Percentiles rank a stretch among this genome's conserved stretches.
Conservation (phyloP, 2,113 vertebrate genomes). For the Vulpes lagopus region DNA sequence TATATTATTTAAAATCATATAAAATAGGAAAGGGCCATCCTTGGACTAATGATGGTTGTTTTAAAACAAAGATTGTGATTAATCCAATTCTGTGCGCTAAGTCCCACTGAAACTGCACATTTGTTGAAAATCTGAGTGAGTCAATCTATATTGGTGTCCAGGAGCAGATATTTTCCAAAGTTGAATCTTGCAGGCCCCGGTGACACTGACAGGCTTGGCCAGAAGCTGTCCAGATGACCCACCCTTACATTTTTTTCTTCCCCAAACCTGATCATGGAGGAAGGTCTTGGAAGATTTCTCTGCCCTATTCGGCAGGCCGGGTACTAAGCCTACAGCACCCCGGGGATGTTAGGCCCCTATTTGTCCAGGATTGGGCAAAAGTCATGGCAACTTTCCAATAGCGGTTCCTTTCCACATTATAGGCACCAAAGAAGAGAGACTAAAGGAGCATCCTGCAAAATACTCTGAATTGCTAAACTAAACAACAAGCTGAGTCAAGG, state of each 20-base stretch:
- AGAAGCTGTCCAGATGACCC: background rate
- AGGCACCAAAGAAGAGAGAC: background rate
- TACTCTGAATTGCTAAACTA: background rate
- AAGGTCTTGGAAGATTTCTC: background rate
- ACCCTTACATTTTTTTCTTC: background rate
- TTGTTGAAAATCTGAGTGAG: background rate
- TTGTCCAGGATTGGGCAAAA: background rate
- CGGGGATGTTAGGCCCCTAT: background rate
- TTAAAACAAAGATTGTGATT: constrained; percentile 17
- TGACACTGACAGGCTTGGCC: background rate
- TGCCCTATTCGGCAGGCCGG: background rate
- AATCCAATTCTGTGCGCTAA: background rate
- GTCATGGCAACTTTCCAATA: background rate
- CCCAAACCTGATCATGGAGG: background rate
- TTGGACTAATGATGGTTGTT: background rate
- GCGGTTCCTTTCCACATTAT: background rate
- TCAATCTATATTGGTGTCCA: background rate
- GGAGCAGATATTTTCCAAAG: background rate
- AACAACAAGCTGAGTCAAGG: background rate
- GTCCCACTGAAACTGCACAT: background rate
- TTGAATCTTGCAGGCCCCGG: background rate
- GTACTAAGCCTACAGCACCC: background rate
- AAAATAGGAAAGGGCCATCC: background rate
- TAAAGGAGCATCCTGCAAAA: background rate
- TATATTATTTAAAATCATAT: background rate